Evolutionary conservation across 2,113 vertebrate species (phyloP).

Genomic region (Pelmatolapia mariae): DNA sequence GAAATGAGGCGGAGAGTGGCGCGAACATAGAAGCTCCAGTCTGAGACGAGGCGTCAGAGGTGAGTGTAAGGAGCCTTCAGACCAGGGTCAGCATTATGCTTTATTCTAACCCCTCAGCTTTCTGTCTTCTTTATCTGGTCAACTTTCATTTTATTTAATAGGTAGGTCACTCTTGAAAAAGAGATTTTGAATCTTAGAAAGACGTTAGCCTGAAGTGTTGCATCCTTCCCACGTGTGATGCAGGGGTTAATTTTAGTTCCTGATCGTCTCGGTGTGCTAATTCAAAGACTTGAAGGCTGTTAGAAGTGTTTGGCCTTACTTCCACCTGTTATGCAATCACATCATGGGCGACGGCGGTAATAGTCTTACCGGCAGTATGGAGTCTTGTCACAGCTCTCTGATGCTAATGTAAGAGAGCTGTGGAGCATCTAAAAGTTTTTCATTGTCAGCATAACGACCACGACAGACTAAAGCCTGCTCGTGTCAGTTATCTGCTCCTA

Average conservation of each 20-base stretch:
- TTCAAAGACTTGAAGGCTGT: background rate
- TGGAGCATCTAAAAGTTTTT: constrained; percentile 12
- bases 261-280: constrained; percentile 1
- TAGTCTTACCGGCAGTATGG: background rate
- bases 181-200: too few relatives aligned
- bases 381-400: constrained; percentile 10
- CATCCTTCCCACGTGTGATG: background rate
- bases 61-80: constrained; percentile 19
- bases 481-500: constrained; percentile 2
- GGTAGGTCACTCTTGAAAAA: background rate
- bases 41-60: constrained; percentile 42
- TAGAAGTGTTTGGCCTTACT: background rate
- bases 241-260: background rate
- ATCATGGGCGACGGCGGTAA: background rate
- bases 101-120: background rate
- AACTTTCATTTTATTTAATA: background rate
- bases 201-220: background rate
- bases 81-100: background rate
- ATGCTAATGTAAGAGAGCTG: constrained; percentile 9
- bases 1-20: constrained; percentile 23
- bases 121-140: background rate
- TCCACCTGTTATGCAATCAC: constrained; percentile 8
- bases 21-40: background rate
- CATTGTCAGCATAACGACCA: constrained; percentile 27
- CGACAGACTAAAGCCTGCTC: constrained; percentile 2